phyloP scores from a whole-genome alignment of 2,113 vertebrate species.

The Eira barbara region DNA sequence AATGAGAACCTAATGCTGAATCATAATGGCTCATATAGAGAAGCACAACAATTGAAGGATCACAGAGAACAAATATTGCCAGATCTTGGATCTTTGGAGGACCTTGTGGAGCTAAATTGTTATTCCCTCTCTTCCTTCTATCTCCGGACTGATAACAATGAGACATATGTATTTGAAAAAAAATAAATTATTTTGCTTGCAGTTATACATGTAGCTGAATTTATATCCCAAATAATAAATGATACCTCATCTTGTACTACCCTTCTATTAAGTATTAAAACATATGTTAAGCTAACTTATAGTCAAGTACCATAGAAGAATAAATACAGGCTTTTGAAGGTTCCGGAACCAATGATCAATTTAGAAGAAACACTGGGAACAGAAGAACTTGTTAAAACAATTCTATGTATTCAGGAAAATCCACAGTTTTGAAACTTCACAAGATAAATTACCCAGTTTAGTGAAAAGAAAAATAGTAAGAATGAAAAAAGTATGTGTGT shows the following conservation, averaged over 20 bases:
- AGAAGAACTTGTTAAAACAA: neutral
- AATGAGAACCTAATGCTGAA: neutral
- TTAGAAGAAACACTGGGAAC: neutral
- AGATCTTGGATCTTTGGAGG: no score
- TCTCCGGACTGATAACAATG: neutral
- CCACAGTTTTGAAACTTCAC: neutral
- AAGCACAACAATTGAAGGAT: neutral
- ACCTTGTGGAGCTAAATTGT: neutral
- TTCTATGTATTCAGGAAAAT: neutral
- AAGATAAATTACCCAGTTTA: neutral
- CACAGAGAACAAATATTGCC: neutral
- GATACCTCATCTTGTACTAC: neutral
- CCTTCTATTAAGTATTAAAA: neutral
- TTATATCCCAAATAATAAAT: neutral
- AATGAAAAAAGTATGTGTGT: neutral
- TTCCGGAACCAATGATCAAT: neutral
- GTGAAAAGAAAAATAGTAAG: neutral
- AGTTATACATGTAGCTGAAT: neutral
- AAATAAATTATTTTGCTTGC: neutral
- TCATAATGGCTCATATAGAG: neutral
- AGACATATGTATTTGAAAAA: neutral
- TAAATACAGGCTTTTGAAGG: neutral
- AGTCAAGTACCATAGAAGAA: neutral
- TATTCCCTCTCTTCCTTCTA: neutral
- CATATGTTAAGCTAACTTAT: neutral